These are phyloP conservation scores for Brachypalpus laphriformis DNA, from an alignment of 2,888 invertebrate genomes.

Conservation along the genomic window DNA sequence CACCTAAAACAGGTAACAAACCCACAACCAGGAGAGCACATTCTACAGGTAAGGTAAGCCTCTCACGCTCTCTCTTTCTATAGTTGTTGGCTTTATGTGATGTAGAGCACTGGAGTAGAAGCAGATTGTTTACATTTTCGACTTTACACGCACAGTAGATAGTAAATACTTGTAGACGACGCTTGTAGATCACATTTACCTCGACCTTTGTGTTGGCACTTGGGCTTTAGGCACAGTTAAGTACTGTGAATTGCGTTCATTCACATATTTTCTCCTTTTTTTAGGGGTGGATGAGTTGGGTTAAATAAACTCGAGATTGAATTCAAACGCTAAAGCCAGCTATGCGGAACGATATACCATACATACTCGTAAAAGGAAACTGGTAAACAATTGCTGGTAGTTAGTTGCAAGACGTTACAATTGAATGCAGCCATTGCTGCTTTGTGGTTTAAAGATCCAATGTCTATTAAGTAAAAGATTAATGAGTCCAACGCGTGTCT, in stretches of 20 bases:
- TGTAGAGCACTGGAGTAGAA: slow-evolving; percentile 63
- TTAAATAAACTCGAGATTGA: neutral
- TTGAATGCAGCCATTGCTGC: neutral
- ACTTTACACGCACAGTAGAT: slow-evolving; percentile 25
- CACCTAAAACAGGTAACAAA: slow-evolving; percentile 59
- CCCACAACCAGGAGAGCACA: slow-evolving; percentile 14
- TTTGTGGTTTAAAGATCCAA: neutral
- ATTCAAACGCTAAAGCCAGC: neutral
- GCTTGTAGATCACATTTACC: slow-evolving; percentile 17
- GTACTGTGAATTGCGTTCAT: slow-evolving; percentile 18
- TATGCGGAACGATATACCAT: neutral
- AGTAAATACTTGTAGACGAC: slow-evolving; percentile 6
- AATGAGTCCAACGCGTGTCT: too few species aligned
- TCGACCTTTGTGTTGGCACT: slow-evolving; percentile 22
- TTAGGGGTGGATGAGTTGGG: neutral
- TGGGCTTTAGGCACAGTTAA: neutral
- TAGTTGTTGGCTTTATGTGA: slow-evolving; percentile 18
- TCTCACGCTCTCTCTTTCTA: slow-evolving; percentile 58
- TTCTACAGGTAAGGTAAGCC: slow-evolving; percentile 38
- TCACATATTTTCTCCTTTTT: neutral
- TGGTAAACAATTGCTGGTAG: neutral
- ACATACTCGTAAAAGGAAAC: neutral
- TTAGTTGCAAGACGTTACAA: neutral
- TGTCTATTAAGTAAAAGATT: neutral
- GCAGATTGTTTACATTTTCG: slow-evolving; percentile 66